A percentile compares a stretch with the other conserved stretches of the same genome.
Conservation (phyloP, 2,113 vertebrate species). For the Ciconia stormi region DNA sequence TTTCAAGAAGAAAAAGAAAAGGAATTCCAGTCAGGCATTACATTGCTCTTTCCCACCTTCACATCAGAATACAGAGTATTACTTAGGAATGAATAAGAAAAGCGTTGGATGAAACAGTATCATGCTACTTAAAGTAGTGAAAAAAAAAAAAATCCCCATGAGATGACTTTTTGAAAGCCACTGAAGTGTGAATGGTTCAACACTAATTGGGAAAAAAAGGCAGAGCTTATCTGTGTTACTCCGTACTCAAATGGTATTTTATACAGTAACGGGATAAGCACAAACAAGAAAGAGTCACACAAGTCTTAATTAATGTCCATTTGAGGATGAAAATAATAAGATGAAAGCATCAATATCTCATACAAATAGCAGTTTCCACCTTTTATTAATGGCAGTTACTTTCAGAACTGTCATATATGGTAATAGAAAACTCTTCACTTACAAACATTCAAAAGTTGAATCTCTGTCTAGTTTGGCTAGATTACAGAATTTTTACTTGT, state of each 20-base stretch:
- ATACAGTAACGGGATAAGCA: background rate
- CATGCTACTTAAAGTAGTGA: background rate
- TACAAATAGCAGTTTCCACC: background rate
- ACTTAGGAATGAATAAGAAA: background rate
- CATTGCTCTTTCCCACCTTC: background rate
- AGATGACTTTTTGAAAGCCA: background rate
- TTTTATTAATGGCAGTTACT: background rate
- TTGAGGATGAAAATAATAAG: background rate
- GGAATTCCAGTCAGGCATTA: background rate
- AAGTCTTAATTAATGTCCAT: background rate
- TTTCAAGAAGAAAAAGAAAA: background rate
- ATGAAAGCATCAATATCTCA: background rate
- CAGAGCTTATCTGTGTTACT: background rate
- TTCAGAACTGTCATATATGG: background rate
- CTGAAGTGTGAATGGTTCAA: background rate
- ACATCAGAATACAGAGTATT: background rate
- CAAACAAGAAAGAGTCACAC: background rate
- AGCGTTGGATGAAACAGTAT: background rate
- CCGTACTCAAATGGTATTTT: background rate
- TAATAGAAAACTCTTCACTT: background rate
- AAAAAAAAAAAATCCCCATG: background rate
- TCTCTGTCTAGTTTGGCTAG: background rate
- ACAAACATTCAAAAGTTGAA: background rate
- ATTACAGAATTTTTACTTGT: background rate
- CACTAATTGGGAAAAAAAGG: background rate